Conservation (phyloP, 2,888 invertebrate genomes). For the Romanomermis culicivorax region DNA sequence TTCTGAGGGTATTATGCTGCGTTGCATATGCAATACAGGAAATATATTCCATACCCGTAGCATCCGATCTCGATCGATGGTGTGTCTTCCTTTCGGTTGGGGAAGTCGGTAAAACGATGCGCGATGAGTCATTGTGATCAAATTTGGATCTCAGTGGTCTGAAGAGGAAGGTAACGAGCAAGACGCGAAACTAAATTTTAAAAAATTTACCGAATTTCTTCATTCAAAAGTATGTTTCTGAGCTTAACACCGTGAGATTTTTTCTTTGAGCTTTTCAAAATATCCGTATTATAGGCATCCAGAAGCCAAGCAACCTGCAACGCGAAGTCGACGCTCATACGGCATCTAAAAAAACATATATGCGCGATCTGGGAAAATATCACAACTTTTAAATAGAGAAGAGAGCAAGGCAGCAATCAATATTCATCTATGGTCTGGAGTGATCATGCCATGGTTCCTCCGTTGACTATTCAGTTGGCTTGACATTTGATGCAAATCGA, state of each 20-base stretch:
- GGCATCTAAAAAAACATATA: constrained; percentile 47
- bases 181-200: no score
- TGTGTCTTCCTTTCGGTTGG: constrained; percentile 43
- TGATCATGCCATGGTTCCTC: no score
- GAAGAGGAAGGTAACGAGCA: no score
- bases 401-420: no score
- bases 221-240: constrained; percentile 49
- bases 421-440: no score
- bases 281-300: constrained; percentile 70
- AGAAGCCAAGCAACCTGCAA: constrained; percentile 84
- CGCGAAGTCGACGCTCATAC: constrained; percentile 82
- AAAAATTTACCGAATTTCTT: constrained; percentile 42
- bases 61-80: constrained; percentile 50
- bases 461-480: no score
- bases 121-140: no score
- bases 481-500: no score
- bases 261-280: constrained; percentile 41
- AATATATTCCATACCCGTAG: constrained; percentile 40
- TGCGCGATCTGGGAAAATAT: neutral
- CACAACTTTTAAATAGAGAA: constrained; percentile 3
- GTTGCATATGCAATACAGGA: neutral
- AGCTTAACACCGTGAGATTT: constrained; percentile 53
- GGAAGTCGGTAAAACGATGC: neutral
- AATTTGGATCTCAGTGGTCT: no score
- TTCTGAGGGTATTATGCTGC: neutral